Evolutionary conservation across 1,140 invertebrate genomes (phyloP).

Genomic region (Homarus americanus): DNA sequence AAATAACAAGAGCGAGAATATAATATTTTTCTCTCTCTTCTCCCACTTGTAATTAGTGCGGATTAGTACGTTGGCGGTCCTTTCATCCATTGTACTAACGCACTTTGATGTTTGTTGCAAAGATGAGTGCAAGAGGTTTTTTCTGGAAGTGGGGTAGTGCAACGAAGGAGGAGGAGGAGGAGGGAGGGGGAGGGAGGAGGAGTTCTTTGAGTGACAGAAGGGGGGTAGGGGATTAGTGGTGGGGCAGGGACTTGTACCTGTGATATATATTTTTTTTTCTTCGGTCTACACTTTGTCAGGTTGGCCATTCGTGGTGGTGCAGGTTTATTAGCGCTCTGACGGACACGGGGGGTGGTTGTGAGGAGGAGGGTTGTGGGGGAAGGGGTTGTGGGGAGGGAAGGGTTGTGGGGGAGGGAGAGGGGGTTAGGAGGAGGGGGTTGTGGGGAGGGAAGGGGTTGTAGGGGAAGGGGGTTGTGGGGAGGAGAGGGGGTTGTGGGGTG

Average conservation of each 20-base stretch:
- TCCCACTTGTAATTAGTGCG: constrained; percentile 62
- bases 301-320: constrained; percentile 12
- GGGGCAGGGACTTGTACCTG: constrained; percentile 46
- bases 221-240: no score
- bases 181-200: no score
- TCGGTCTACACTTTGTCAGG: constrained; percentile 24
- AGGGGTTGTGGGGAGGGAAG: not conserved
- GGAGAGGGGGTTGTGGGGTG: not conserved
- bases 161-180: no score
- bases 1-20: not conserved
- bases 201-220: no score
- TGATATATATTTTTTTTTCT: no score
- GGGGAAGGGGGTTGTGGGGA: not conserved
- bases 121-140: constrained; percentile 22
- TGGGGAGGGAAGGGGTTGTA: no score
- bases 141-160: not conserved
- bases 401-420: not conserved
- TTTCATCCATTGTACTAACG: constrained; percentile 59
- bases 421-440: not conserved
- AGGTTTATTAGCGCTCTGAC: not conserved
- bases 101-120: constrained; percentile 56
- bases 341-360: no score
- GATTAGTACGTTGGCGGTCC: constrained; percentile 45
- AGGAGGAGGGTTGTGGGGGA: not conserved
- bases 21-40: constrained; percentile 2